Conservation (phyloP, 2,113 vertebrate genomes). For the Zapornia atra region DNA sequence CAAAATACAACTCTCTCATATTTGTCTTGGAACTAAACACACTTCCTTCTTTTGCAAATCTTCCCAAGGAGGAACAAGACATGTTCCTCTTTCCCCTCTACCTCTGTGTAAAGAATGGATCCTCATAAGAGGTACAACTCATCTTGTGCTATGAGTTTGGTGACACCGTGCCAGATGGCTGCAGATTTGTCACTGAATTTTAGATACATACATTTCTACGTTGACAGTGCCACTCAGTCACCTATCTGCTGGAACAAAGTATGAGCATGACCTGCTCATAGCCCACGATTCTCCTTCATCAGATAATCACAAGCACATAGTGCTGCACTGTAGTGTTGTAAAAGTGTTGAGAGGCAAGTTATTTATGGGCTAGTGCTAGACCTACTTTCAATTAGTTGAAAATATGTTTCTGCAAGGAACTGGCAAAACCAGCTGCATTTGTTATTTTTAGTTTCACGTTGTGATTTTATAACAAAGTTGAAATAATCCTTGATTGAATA, state of each 20-base stretch:
- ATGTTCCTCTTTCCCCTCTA: neutral
- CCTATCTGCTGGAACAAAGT: neutral
- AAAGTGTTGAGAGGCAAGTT: neutral
- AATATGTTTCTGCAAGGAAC: constrained; percentile 8
- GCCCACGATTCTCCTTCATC: neutral
- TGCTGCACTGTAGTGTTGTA: neutral
- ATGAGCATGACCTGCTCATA: neutral
- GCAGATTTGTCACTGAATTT: neutral
- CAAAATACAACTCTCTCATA: neutral
- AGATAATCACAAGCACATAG: neutral
- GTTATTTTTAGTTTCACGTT: neutral
- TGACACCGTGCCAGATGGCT: neutral
- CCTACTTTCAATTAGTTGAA: neutral
- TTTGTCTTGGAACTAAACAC: neutral
- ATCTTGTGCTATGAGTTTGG: neutral
- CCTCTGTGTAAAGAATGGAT: neutral
- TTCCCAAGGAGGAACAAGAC: neutral
- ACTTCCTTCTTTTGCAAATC: neutral
- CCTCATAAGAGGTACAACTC: neutral
- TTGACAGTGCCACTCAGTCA: neutral
- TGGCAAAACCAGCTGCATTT: neutral
- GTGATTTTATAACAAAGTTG: neutral
- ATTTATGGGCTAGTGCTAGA: neutral
- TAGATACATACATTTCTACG: neutral
- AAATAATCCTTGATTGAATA: neutral